phyloP scores from a whole-genome alignment of 2,888 invertebrate genomes.

The Hirtodrosophila alboralis region DNA sequence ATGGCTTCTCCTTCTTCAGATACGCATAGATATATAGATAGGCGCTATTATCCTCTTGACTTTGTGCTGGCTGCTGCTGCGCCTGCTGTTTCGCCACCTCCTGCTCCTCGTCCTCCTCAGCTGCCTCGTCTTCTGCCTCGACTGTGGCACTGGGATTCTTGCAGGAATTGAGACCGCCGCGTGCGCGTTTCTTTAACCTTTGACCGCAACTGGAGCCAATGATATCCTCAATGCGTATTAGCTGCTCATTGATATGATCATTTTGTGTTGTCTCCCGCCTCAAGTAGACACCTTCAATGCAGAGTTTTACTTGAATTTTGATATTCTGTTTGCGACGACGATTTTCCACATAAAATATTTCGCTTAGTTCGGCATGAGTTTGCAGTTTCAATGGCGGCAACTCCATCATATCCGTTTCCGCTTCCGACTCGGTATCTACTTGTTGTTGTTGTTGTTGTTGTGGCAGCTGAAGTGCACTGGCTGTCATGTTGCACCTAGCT shows the following conservation, averaged over 20 bases:
- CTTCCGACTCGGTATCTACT: background rate
- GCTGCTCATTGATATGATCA: slow-evolving; percentile 88
- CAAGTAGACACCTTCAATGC: slow-evolving; percentile 89
- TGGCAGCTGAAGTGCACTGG: slow-evolving; percentile 13
- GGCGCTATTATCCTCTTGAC: slow-evolving; percentile 90
- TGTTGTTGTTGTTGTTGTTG: slow-evolving; percentile 10
- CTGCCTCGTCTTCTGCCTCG: slow-evolving; percentile 14
- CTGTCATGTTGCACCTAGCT: slow-evolving; percentile 45
- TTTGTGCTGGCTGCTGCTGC: slow-evolving; percentile 68
- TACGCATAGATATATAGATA: slow-evolving; percentile 95
- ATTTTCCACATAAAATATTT: slow-evolving; percentile 77
- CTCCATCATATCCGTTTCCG: background rate
- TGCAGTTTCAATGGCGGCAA: too few species aligned
- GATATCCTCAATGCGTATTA: slow-evolving; percentile 90
- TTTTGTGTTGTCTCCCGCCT: slow-evolving; percentile 88
- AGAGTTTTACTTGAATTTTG: slow-evolving; percentile 90
- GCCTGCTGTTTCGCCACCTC: too few species aligned
- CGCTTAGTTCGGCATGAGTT: slow-evolving; percentile 57
- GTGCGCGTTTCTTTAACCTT: slow-evolving; percentile 63
- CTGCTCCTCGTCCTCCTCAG: background rate
- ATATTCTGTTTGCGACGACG: slow-evolving; percentile 92
- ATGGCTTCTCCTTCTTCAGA: slow-evolving; percentile 88
- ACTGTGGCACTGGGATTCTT: slow-evolving; percentile 88
- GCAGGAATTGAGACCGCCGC: slow-evolving; percentile 86
- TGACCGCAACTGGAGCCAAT: slow-evolving; percentile 89